phyloP scores from a whole-genome alignment of 2,888 invertebrate genomes.

The Cantharis flavilabris region DNA sequence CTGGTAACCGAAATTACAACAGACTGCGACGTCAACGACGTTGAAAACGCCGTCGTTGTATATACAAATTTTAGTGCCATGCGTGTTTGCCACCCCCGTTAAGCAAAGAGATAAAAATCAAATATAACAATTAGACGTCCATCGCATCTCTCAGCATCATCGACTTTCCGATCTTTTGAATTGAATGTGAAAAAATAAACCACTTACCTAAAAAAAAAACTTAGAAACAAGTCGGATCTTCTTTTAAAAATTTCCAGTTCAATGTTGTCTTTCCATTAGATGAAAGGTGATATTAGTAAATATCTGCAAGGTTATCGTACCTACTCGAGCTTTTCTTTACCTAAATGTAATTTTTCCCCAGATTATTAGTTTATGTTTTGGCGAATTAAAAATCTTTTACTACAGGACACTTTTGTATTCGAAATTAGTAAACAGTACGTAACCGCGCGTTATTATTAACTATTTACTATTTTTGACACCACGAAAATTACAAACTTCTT shows the following conservation, averaged over 20 bases:
- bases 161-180: neutral
- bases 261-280: slow-evolving; percentile 3
- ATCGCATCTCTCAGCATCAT: neutral
- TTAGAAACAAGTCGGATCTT: neutral
- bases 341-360: neutral
- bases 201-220: neutral
- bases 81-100: neutral
- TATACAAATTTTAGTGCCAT: neutral
- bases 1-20: neutral
- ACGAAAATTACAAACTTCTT: neutral
- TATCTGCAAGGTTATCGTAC: neutral
- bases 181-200: neutral
- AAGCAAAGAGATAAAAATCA: neutral
- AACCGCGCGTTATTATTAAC: neutral
- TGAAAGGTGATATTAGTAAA: neutral
- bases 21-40: neutral
- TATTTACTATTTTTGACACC: neutral
- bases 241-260: neutral
- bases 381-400: neutral
- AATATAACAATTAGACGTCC: neutral
- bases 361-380: neutral
- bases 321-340: neutral
- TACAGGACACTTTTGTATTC: neutral
- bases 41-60: neutral
- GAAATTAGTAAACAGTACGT: neutral